Evolutionary conservation across 2,113 vertebrate genomes (phyloP).

Genomic region (Bubalus kerabau): DNA sequence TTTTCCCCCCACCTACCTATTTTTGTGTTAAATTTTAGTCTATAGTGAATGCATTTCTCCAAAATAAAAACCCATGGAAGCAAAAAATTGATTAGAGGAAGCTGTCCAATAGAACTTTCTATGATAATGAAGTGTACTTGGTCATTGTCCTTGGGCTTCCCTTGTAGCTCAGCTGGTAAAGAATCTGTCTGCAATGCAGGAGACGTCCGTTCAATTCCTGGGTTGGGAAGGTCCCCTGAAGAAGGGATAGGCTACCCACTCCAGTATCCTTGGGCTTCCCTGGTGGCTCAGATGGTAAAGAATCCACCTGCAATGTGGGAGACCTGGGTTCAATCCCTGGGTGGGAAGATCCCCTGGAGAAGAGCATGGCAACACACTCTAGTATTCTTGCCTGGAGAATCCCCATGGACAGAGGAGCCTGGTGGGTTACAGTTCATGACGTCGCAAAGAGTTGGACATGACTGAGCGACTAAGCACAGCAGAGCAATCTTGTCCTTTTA

Average conservation of each 20-base stretch:
- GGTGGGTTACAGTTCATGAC: not conserved
- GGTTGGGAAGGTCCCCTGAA: not conserved
- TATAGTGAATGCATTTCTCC: not conserved
- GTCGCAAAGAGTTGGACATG: not conserved
- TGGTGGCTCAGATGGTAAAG: not conserved
- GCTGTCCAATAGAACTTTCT: not conserved
- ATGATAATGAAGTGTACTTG: not conserved
- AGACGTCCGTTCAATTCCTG: not conserved
- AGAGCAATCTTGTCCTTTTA: not conserved
- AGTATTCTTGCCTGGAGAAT: not conserved
- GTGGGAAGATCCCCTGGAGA: not conserved
- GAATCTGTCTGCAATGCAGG: not conserved
- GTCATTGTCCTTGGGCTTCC: not conserved
- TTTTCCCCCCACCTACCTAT: not conserved
- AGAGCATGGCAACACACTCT: not conserved
- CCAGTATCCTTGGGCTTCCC: not conserved
- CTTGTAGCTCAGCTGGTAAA: not conserved
- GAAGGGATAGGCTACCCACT: not conserved
- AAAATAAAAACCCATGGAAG: not conserved
- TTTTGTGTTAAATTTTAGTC: conserved; percentile 35
- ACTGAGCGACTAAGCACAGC: not conserved
- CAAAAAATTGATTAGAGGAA: not conserved
- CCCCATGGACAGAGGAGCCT: not conserved
- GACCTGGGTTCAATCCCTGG: not conserved
- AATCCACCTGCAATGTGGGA: accelerated